phyloP scores from a whole-genome alignment of 2,113 vertebrate species.

The Aplodontia rufa region DNA sequence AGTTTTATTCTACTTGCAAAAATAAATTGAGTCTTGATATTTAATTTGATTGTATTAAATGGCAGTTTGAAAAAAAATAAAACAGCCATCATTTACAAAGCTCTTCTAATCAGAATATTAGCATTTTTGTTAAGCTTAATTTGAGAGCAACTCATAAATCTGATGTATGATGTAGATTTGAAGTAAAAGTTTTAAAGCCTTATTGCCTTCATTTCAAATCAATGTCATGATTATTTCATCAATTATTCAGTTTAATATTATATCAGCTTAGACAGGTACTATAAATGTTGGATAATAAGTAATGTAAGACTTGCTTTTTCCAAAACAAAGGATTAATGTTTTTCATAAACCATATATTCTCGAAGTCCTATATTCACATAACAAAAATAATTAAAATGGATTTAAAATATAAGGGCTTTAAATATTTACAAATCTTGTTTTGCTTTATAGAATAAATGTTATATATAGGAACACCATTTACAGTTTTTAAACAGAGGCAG shows the following conservation, averaged over 20 bases:
- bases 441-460: not conserved
- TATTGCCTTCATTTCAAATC: not conserved
- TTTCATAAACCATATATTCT: not conserved
- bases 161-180: not conserved
- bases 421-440: not conserved
- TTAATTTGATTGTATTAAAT: not conserved
- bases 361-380: not conserved
- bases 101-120: not conserved
- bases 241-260: not conserved
- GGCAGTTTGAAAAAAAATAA: not conserved
- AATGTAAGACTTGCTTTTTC: not conserved
- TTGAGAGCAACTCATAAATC: constrained; percentile 1
- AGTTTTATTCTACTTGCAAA: not conserved
- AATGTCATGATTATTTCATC: not conserved
- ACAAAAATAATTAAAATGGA: not conserved
- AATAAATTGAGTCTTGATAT: not conserved
- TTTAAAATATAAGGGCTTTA: not conserved
- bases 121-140: not conserved
- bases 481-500: not conserved
- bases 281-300: constrained; percentile 4
- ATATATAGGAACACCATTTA: not conserved
- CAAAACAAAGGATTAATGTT: constrained; percentile 7
- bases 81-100: not conserved
- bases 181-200: not conserved
- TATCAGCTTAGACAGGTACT: not conserved